Conservation (phyloP, 2,113 vertebrate genomes). For the Phylloscopus trochilus region DNA sequence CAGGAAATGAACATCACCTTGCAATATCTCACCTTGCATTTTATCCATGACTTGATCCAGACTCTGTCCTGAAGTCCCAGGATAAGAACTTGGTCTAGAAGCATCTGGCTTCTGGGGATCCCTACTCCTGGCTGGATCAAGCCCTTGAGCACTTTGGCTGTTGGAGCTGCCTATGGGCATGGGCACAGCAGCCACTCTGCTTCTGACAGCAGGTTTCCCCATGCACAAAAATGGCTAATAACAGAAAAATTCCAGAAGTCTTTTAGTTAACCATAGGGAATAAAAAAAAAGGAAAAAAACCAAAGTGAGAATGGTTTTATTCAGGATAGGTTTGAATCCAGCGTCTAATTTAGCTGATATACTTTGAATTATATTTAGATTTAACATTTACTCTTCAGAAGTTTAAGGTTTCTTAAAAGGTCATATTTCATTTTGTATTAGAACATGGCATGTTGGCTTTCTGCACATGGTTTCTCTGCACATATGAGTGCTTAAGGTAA, state of each 20-base stretch:
- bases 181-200: background rate
- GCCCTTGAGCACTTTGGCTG: background rate
- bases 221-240: background rate
- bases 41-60: background rate
- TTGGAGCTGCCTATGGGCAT: background rate
- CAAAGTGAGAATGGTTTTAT: background rate
- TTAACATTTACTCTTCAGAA: conserved; percentile 16
- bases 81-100: background rate
- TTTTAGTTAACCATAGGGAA: background rate
- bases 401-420: conserved; percentile 23
- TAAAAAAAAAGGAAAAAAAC: background rate
- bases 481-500: background rate
- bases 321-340: background rate
- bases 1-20: background rate
- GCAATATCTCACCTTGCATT: background rate
- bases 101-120: background rate
- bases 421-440: conserved; percentile 54
- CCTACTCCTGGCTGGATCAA: background rate
- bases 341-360: background rate
- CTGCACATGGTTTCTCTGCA: background rate
- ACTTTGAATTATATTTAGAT: conserved; percentile 14
- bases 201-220: background rate
- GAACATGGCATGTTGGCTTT: background rate
- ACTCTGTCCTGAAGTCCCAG: background rate
- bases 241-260: background rate